phyloP scores from a whole-genome alignment of 1,140 invertebrate species.

The Trichoplusia ni region DNA sequence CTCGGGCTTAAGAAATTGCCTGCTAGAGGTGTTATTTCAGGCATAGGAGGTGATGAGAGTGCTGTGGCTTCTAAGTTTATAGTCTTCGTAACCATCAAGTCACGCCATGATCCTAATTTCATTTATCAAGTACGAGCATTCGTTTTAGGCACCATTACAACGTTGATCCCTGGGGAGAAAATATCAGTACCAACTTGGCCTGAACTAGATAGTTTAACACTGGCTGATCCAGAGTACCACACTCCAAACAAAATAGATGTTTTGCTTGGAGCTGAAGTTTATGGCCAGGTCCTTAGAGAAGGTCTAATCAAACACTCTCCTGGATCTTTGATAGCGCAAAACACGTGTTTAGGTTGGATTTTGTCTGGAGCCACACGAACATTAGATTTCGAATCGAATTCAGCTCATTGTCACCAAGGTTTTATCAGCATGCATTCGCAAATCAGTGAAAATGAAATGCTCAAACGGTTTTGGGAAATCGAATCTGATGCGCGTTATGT shows the following conservation, averaged over 20 bases:
- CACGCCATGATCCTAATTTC: not conserved
- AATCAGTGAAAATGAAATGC: constrained; percentile 17
- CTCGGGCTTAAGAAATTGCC: constrained; percentile 35
- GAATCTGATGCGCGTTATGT: constrained; percentile 5
- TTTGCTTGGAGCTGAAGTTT: constrained; percentile 35
- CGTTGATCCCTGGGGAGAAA: constrained; percentile 5
- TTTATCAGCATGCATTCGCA: constrained; percentile 4
- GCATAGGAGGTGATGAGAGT: not conserved
- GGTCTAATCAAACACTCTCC: not conserved
- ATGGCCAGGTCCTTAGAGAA: no score
- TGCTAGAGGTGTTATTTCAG: not conserved
- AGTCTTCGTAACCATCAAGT: not conserved
- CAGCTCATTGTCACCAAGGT: not conserved
- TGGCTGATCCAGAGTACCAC: constrained; percentile 27
- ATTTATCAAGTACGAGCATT: constrained; percentile 2
- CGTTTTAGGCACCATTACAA: constrained; percentile 11
- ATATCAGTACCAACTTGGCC: not conserved
- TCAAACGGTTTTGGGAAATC: constrained; percentile 38
- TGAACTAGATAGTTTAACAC: not conserved
- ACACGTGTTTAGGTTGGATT: constrained; percentile 33
- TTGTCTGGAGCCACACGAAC: constrained; percentile 31
- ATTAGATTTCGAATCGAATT: not conserved
- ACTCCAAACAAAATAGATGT: constrained; percentile 28
- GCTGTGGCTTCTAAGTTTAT: not conserved
- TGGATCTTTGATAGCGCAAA: constrained; percentile 23